Evolutionary conservation across 2,113 vertebrate genomes (phyloP).

Genomic region (human): DNA sequence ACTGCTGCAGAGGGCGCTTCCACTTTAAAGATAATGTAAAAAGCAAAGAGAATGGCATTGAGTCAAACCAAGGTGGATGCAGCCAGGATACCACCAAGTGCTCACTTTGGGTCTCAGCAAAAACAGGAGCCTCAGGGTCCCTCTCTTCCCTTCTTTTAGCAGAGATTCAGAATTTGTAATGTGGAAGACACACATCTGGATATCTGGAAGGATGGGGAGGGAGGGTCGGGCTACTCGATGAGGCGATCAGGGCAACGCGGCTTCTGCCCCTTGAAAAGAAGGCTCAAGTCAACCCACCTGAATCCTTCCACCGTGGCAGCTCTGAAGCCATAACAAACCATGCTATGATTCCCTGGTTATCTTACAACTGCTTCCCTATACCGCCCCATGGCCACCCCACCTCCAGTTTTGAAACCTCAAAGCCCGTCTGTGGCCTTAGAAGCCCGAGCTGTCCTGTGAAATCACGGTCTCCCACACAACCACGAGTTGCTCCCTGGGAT

Average conservation of each 20-base stretch:
- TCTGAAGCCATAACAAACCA: background rate
- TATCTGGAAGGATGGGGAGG: background rate
- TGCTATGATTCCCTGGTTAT: background rate
- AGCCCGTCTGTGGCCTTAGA: background rate
- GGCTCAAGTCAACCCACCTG: background rate
- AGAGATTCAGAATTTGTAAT: background rate
- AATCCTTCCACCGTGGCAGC: too few species aligned
- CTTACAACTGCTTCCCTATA: background rate
- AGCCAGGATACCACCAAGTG: background rate
- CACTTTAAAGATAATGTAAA: background rate
- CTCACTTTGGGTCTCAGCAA: too few species aligned
- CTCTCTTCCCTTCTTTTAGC: background rate
- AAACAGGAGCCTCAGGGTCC: background rate
- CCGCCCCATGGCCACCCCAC: rapidly evolving
- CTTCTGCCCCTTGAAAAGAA: background rate
- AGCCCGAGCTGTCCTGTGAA: background rate
- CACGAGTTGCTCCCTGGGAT: background rate
- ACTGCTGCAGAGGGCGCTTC: too few species aligned
- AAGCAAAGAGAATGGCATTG: background rate
- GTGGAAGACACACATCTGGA: background rate
- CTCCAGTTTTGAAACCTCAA: background rate
- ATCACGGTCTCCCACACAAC: background rate
- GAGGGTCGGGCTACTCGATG: background rate
- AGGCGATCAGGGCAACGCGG: background rate
- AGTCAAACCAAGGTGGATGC: too few species aligned